These are phyloP conservation scores for Urocynchramus pylzowi DNA, from an alignment of 2,113 vertebrate genomes.

Conservation along the genomic window DNA sequence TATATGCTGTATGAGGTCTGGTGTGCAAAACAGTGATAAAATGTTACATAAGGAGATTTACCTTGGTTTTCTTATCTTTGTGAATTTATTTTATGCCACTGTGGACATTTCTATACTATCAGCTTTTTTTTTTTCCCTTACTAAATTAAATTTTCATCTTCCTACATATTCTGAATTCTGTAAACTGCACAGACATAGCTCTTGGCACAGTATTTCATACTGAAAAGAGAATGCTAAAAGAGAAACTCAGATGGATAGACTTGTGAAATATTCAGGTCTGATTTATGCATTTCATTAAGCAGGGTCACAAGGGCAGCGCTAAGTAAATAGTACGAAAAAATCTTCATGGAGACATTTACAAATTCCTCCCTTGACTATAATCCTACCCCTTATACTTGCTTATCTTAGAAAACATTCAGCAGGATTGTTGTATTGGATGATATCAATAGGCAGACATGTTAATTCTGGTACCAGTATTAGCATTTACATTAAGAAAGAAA, in stretches of 20 bases:
- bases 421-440: background rate
- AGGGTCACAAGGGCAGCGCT: background rate
- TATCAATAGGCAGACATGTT: background rate
- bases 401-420: background rate
- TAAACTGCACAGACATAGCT: background rate
- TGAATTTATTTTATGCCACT: conserved; percentile 15
- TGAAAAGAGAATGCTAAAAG: conserved; percentile 14
- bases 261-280: conserved; percentile 37
- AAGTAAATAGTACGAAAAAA: background rate
- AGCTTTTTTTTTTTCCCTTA: background rate
- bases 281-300: conserved; percentile 48
- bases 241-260: conserved; percentile 18
- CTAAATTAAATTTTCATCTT: conserved; percentile 36
- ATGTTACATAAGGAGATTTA: background rate
- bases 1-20: background rate
- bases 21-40: background rate
- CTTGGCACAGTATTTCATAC: background rate
- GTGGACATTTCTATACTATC: background rate
- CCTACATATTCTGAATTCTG: conserved; percentile 11
- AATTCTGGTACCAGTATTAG: background rate
- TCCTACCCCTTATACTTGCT: background rate
- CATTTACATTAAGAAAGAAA: background rate
- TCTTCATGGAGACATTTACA: background rate
- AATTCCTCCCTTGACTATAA: background rate
- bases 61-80: background rate